Percentiles rank a stretch among this genome's conserved stretches.
Conservation (phyloP, 1,140 invertebrate genomes). For the Physella acuta region DNA sequence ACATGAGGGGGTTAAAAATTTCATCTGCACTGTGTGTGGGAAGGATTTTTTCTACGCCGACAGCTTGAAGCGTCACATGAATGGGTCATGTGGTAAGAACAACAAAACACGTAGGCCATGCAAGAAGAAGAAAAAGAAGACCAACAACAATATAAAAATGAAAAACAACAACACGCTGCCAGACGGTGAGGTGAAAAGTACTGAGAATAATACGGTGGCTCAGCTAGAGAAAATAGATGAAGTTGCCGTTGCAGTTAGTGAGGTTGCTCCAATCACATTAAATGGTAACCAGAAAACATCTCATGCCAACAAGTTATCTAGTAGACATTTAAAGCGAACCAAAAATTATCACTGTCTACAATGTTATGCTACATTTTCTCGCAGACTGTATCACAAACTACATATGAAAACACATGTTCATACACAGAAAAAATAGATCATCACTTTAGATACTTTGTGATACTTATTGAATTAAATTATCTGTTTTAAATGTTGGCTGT, state of each 20-base stretch:
- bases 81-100: conserved; percentile 4
- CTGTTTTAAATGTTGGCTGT: not conserved
- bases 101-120: not conserved
- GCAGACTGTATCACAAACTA: not conserved
- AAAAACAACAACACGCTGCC: too few relatives aligned
- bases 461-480: too few relatives aligned
- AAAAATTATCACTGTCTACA: not conserved
- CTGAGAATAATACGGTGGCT: not conserved
- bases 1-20: conserved; percentile 13
- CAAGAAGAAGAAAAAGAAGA: not conserved
- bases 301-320: not conserved
- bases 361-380: not conserved
- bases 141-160: not conserved
- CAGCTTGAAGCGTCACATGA: conserved; percentile 20
- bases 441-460: too few relatives aligned
- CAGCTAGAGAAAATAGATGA: too few relatives aligned
- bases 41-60: conserved; percentile 25
- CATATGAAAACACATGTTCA: not conserved
- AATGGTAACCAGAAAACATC: not conserved
- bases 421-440: too few relatives aligned
- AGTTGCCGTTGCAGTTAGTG: too few relatives aligned
- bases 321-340: not conserved
- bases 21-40: conserved; percentile 16
- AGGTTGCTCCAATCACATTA: too few relatives aligned
- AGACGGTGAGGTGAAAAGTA: not conserved